phyloP scores from a whole-genome alignment of 37 sponge, comb jelly and placozoan genomes.

The Chondrilla cf. caribensis region DNA sequence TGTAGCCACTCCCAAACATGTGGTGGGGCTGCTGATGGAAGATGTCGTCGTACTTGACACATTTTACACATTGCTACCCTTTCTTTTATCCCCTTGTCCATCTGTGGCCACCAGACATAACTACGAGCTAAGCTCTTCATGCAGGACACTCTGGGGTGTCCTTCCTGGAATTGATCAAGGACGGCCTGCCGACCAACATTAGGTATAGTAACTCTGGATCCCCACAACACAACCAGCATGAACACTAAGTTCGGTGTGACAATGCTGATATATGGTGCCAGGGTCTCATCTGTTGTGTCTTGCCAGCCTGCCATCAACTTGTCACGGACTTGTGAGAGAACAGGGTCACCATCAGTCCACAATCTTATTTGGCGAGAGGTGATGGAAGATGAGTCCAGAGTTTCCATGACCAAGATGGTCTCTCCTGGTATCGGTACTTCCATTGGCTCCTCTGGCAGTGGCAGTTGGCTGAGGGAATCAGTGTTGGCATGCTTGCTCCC shows the following conservation, averaged over 20 bases:
- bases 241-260: background rate
- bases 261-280: background rate
- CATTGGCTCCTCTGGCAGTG: background rate
- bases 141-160: background rate
- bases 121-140: background rate
- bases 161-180: background rate
- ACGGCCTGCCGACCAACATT: background rate
- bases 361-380: background rate
- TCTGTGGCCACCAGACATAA: background rate
- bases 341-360: background rate
- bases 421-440: background rate
- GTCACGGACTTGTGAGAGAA: background rate
- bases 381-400: background rate
- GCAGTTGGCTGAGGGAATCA: background rate
- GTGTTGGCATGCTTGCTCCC: background rate
- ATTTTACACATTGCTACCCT: background rate
- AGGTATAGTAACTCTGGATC: background rate
- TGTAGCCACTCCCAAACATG: background rate
- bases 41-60: background rate
- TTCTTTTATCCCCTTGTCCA: background rate
- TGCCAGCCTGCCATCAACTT: background rate
- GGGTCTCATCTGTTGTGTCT: background rate
- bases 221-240: background rate
- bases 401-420: background rate
- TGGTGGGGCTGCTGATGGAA: background rate